Percentiles rank a stretch among this genome's conserved stretches.
Evolutionary conservation across 2,113 vertebrate species (phyloP).

Genomic region (Tachuris rubrigastra): DNA sequence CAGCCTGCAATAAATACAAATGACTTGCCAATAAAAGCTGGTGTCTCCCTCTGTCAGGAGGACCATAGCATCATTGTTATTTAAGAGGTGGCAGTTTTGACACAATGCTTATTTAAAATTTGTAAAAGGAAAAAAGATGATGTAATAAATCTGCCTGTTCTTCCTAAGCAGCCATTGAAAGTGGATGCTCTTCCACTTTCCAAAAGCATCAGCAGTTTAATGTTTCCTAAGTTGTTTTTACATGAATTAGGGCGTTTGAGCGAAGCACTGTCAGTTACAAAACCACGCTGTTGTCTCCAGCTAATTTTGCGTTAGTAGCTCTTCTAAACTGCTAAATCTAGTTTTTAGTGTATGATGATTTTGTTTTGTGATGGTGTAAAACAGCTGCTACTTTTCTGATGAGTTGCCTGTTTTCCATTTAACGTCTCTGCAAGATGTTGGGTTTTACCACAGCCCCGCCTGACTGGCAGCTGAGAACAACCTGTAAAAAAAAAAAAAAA

Average conservation of each 20-base stretch:
- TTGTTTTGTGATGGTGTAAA: constrained; percentile 67
- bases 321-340: constrained; percentile 70
- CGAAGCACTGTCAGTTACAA: constrained; percentile 57
- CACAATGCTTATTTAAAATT: constrained; percentile 51
- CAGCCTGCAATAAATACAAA: constrained; percentile 12
- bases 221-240: constrained; percentile 62
- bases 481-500: not conserved
- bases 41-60: not conserved
- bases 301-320: constrained; percentile 72
- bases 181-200: constrained; percentile 30
- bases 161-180: not conserved
- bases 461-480: constrained; percentile 57
- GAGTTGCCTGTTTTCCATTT: constrained; percentile 69
- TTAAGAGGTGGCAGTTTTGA: constrained; percentile 41
- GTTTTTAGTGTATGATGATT: constrained; percentile 68
- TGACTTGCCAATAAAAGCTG: not conserved
- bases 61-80: constrained; percentile 6
- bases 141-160: constrained; percentile 35
- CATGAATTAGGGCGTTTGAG: constrained; percentile 67
- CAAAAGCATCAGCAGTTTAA: constrained; percentile 44
- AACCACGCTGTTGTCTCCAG: constrained; percentile 56
- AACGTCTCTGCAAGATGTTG: constrained; percentile 70
- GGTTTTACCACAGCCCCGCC: constrained; percentile 30
- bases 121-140: not conserved
- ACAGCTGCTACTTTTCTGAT: constrained; percentile 71